Conservation (phyloP, 2,113 vertebrate species). For the Machaerirhynchus nigripectus region DNA sequence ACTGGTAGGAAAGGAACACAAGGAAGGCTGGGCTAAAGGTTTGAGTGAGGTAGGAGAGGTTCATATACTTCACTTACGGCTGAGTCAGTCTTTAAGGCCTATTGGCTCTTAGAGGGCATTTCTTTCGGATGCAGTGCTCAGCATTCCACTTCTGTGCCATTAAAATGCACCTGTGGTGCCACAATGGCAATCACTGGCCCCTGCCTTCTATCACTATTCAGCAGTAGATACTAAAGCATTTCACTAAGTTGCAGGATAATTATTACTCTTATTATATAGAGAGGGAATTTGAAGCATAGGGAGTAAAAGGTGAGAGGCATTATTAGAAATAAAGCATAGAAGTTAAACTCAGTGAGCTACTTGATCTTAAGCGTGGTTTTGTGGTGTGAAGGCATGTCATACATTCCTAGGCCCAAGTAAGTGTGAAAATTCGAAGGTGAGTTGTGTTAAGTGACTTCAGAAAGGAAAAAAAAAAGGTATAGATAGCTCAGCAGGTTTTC, state of each 20-base stretch:
- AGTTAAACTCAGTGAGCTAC: not conserved
- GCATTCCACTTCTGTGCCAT: not conserved
- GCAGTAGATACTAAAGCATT: not conserved
- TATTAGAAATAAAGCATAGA: not conserved
- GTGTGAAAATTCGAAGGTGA: not conserved
- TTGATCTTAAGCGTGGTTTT: not conserved
- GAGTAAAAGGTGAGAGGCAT: not conserved
- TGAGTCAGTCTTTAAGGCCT: not conserved
- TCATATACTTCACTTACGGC: accelerated
- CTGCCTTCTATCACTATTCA: not conserved
- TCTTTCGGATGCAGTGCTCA: not conserved
- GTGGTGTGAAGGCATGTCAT: not conserved
- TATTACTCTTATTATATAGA: not conserved
- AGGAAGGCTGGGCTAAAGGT: not conserved
- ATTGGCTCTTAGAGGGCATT: not conserved
- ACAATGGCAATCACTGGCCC: not conserved
- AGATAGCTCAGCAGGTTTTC: not conserved
- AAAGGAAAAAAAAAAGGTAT: not conserved
- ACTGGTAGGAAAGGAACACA: not conserved
- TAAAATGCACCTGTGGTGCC: not conserved
- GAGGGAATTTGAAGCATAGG: not conserved
- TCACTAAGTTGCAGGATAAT: not conserved
- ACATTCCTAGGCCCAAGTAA: not conserved
- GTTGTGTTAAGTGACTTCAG: not conserved
- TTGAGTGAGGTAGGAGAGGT: not conserved